Evolutionary conservation across 2,797 vertebrate species (phyloP), one percentile per base, ranked within the genome.

Genomic region (Hozukius guyotensis): DNA sequence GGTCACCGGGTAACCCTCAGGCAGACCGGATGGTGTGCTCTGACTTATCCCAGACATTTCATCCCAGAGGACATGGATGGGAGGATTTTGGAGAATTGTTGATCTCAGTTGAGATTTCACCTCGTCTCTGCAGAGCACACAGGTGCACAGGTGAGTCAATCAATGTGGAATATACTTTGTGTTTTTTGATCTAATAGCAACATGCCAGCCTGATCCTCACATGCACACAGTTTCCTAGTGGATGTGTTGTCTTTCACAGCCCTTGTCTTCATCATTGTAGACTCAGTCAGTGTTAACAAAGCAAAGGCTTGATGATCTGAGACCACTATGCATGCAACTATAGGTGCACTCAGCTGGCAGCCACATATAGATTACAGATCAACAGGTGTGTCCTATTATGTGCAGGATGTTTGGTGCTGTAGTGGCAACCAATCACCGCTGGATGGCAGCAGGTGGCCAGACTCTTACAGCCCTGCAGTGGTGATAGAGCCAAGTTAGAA

Each of bases 1-100:
- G 0, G 92, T 90, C 72, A 95, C 91, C 0, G 93, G 92, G 61
- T 85, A 66, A 61, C 89, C 91, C 38, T 93, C 93, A 2, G 80
- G 87, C 80, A 85, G 64, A 72, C 82, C 63, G 8, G 90, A 14
- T 36, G 90, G 20, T 13, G 87, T 74, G 71, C 78, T 80, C 75
- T 85, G 90, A 74, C 83, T 80, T 80, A 65, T 74, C 52, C 94
- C 93, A 85, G 96, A 96, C 96, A 96, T 96, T 83, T 95, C 92
- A 94, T 89, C 8, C 81, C 85, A 83, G 67, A 55, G 34, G 77
- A 82, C 83, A 89, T 90, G 8, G 18, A 79, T 16, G 34, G 46
- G 18, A 3, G 29, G 63, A 22, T 82, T 82, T 78, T 77, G 34
- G 57, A 75, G 34, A 86, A 84, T 25, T 8, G 56, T 71, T 77